Percentiles rank a stretch among this genome's conserved stretches.
Evolutionary conservation across 2,113 vertebrate species (phyloP).

Genomic region (Uria lomvia): DNA sequence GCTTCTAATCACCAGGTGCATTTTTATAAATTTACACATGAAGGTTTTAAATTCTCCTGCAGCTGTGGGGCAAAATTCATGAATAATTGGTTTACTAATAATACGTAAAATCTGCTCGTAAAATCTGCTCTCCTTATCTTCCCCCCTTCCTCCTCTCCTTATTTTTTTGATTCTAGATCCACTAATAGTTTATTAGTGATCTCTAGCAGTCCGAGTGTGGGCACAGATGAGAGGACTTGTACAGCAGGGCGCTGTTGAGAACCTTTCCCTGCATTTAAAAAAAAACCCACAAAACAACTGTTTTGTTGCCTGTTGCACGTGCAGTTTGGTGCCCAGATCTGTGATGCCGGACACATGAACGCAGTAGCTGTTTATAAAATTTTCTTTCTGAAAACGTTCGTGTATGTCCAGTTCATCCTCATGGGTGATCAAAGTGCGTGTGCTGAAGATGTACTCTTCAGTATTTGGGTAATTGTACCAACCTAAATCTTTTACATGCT

Average conservation of each 20-base stretch:
- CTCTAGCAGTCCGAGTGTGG: neutral
- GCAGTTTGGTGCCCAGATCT: neutral
- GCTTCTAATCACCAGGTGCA: neutral
- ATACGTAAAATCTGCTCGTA: neutral
- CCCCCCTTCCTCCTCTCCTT: neutral
- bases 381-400: neutral
- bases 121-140: neutral
- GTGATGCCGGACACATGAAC: neutral
- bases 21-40: neutral
- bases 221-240: neutral
- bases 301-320: neutral
- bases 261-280: neutral
- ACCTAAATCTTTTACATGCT: neutral
- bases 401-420: neutral
- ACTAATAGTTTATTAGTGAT: neutral
- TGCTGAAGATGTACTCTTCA: neutral
- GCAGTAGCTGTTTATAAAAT: neutral
- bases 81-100: neutral
- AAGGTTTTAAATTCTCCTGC: neutral
- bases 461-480: neutral
- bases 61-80: neutral
- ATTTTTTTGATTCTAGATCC: neutral
- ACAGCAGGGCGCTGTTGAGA: neutral
- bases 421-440: neutral
- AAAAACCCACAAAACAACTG: neutral